A percentile compares a stretch with the other conserved stretches of the same genome.
Evolutionary conservation across 2,113 vertebrate genomes (phyloP).

Genomic region (Ophiodon elongatus): DNA sequence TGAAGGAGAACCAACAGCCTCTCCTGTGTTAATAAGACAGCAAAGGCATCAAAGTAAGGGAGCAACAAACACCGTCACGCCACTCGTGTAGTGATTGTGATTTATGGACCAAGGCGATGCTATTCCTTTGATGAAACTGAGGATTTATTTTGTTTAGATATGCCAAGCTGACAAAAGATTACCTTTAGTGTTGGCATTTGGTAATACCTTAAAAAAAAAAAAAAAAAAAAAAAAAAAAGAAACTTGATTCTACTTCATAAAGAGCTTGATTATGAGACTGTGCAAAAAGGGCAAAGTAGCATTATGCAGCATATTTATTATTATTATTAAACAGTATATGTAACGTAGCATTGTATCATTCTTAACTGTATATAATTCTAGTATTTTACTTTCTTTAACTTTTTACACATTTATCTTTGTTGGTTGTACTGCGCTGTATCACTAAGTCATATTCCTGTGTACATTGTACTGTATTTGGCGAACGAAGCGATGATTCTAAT

Average conservation of each 20-base stretch:
- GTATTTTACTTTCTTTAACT: no score
- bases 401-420: no score
- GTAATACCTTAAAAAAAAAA: background rate
- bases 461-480: background rate
- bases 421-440: background rate
- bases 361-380: no score
- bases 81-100: conserved; percentile 20
- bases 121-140: conserved; percentile 23
- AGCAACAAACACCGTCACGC: conserved; percentile 4
- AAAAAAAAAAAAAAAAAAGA: background rate
- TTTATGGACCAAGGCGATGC: background rate
- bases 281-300: no score
- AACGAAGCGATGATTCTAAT: background rate
- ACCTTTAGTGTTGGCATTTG: conserved; percentile 13
- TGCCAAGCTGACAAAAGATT: background rate
- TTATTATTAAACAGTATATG: no score
- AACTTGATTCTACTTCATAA: background rate
- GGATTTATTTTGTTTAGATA: conserved; percentile 11
- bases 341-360: no score
- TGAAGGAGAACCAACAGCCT: conserved; percentile 52
- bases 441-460: background rate
- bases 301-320: no score
- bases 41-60: conserved; percentile 55
- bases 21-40: conserved; percentile 43
- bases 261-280: background rate